A percentile compares a stretch with the other conserved stretches of the same genome.
Evolutionary conservation across 2,888 invertebrate species (phyloP).

Genomic region (Penaeus monodon): DNA sequence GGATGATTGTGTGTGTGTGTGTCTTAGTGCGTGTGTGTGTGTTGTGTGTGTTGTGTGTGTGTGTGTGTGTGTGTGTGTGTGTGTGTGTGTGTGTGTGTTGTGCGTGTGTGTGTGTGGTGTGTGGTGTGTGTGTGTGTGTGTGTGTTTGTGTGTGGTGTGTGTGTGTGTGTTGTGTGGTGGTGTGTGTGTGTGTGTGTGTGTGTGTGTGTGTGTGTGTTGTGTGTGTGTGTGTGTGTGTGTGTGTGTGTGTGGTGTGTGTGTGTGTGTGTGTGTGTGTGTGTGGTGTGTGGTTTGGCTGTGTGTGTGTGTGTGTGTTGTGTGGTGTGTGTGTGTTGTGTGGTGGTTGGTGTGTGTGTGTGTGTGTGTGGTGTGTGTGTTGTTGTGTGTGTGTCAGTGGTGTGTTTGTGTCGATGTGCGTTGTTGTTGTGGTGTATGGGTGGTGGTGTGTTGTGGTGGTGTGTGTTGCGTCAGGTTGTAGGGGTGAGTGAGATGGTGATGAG

Average conservation of each 20-base stretch:
- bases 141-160: background rate
- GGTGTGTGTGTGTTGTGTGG: too few species aligned
- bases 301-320: constrained; percentile 7
- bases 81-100: constrained; percentile 16
- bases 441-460: too few species aligned
- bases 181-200: constrained; percentile 16
- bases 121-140: constrained; percentile 5
- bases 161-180: constrained; percentile 68
- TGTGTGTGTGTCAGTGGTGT: too few species aligned
- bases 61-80: constrained; percentile 21
- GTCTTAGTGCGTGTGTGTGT: constrained; percentile 2
- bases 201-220: constrained; percentile 9
- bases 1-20: background rate
- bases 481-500: too few species aligned
- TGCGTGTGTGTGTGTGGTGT: constrained; percentile 6
- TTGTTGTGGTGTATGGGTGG: too few species aligned
- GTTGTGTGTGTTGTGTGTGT: constrained; percentile 20
- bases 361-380: too few species aligned
- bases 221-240: constrained; percentile 16
- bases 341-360: too few species aligned
- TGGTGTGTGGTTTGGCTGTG: constrained; percentile 1
- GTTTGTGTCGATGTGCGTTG: too few species aligned
- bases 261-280: constrained; percentile 16
- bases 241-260: constrained; percentile 16
- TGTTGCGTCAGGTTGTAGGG: too few species aligned